These are phyloP conservation scores for Pedicia rivosa DNA, from an alignment of 2,888 invertebrate species.

Conservation along the genomic window DNA sequence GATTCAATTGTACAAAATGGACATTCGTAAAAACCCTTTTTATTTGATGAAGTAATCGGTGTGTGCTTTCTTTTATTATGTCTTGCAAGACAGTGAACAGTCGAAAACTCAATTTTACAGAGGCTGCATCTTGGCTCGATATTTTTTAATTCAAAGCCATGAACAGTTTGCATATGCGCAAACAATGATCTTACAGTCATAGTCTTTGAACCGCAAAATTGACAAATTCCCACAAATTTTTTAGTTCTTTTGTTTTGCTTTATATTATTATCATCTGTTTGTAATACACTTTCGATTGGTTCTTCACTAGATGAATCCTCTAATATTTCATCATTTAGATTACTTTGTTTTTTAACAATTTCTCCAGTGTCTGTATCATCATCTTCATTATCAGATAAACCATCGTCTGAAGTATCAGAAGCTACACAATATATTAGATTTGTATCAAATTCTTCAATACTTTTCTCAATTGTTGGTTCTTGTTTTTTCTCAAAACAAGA, in stretches of 20 bases:
- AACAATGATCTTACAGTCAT: not conserved
- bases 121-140: not conserved
- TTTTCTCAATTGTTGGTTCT: not conserved
- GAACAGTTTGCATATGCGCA: not conserved
- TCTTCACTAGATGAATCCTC: not conserved
- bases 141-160: not conserved
- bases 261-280: not conserved
- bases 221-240: not conserved
- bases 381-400: not conserved
- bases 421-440: slow-evolving; percentile 6
- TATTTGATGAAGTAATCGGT: not conserved
- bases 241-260: not conserved
- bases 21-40: not conserved
- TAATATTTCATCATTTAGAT: not conserved
- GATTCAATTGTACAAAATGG: not conserved
- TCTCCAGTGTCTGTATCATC: no score
- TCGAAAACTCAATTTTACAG: not conserved
- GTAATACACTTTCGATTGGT: not conserved
- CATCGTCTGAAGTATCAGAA: not conserved
- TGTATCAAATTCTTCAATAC: slow-evolving; percentile 5
- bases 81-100: not conserved
- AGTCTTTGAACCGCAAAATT: not conserved
- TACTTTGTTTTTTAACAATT: not conserved
- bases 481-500: not conserved
- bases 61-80: not conserved